A percentile compares a stretch with the other conserved stretches of the same genome.
Evolutionary conservation across 53 echinoderm and acorn worm species (phyloP).

Genomic region (Zoroaster sp.): DNA sequence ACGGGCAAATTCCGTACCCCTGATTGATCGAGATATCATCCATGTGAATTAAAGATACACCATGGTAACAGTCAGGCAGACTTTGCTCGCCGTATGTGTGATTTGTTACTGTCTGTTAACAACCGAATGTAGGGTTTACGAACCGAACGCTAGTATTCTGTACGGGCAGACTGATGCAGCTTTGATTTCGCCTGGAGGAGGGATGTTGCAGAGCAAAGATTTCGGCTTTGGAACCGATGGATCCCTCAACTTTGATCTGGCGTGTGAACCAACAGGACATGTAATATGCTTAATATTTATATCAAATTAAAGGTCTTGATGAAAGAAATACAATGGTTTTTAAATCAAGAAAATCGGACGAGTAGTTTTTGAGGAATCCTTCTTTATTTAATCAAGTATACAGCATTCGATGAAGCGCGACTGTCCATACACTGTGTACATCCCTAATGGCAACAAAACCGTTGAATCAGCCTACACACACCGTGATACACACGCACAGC

Average conservation of each 20-base stretch:
- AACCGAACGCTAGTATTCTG: not conserved
- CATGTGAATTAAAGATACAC: not conserved
- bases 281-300: too few relatives aligned
- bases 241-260: constrained; percentile 33
- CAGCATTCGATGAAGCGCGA: too few relatives aligned
- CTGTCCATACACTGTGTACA: too few relatives aligned
- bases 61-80: not conserved
- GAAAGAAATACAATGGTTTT: too few relatives aligned
- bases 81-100: not conserved
- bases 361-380: too few relatives aligned
- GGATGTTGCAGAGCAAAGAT: constrained; percentile 1
- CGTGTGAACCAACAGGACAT: constrained; percentile 37
- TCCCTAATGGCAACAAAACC: too few relatives aligned
- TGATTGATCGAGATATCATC: not conserved
- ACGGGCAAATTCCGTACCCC: not conserved
- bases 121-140: constrained; percentile 22
- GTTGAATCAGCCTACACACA: too few relatives aligned
- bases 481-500: too few relatives aligned
- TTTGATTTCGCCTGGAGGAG: not conserved
- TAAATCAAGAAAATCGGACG: too few relatives aligned
- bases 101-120: not conserved
- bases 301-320: too few relatives aligned
- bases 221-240: constrained; percentile 51
- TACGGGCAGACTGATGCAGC: constrained; percentile 29
- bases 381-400: too few relatives aligned